Evolutionary conservation across 2,797 vertebrate species (phyloP), one percentile per base, ranked within the genome.

Genomic region (Sebastes minor): DNA sequence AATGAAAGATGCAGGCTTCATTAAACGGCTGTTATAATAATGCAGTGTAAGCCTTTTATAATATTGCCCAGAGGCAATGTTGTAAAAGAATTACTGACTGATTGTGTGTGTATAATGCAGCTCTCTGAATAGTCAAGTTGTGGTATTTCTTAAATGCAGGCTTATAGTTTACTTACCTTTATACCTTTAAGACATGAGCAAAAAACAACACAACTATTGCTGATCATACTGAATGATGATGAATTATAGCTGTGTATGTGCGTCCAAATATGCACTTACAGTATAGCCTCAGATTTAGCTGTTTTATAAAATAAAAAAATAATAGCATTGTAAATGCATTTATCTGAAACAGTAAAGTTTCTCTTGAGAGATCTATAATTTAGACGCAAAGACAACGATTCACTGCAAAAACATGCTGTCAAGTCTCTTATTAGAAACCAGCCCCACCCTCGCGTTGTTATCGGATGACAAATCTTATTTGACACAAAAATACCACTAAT

Each of bases 401-500:
- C 10, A 52, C 25, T 30, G 38, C 20, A 52, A 25, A 25, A 82
- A 64, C 23, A 32, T 35, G 52, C 14, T 74, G 35, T 57, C 69
- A 46, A 2, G 23, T 73, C 4, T 67, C 22, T 72, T 60, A 75
- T 33, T 69, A 30, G 67, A 80, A 76, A 71, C 1, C 71, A 62
- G 68, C 73, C 76, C 73, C 84, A 81, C 79, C 80, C 74, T 81
- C 33, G 6, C 57, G 38, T 30, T 68, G 60, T 55, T 57, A 59
- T 25, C 13, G 64, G 56, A 32, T 27, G 30, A 23, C 42, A 66
- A 1, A 69, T 71, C 5, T 65, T 5, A 65, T 80, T 38, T 62
- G 28, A 57, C 8, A 25, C 53, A 33, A 49, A 49, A 20, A 10
- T 8, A 8, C 6, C 3, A 20, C 8, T 49, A 52, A 52, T 52